These are phyloP conservation scores for silkworm (Bombyx mori) DNA, from an alignment of 1,140 invertebrate genomes.

Conservation along the genomic window DNA sequence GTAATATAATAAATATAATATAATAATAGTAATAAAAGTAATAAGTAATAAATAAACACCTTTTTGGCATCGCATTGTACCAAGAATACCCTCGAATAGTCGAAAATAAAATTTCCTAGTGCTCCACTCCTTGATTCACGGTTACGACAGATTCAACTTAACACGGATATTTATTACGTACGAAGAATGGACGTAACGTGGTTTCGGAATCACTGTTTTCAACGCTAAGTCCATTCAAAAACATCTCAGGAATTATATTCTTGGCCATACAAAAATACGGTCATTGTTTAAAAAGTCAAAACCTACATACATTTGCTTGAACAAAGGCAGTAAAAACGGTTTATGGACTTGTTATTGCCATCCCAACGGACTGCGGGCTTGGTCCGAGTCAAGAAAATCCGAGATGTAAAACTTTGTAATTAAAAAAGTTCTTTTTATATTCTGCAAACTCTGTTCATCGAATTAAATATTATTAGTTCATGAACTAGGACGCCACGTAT, in stretches of 20 bases:
- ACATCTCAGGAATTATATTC: constrained; percentile 45
- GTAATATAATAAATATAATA: too few species aligned
- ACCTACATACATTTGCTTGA: constrained; percentile 66
- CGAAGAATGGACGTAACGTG: constrained; percentile 5
- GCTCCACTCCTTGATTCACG: too few species aligned
- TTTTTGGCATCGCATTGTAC: too few species aligned
- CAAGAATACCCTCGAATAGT: too few species aligned
- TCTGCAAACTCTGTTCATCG: too few species aligned
- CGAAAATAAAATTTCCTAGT: too few species aligned
- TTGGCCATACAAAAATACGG: constrained; percentile 56
- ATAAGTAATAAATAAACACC: too few species aligned
- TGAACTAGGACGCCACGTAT: too few species aligned
- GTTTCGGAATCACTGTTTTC: constrained; percentile 10
- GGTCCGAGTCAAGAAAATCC: constrained; percentile 16
- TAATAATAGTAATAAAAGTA: too few species aligned
- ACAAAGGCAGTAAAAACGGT: constrained; percentile 70
- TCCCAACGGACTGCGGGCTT: constrained; percentile 46
- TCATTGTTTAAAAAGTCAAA: constrained; percentile 69
- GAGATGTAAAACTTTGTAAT: neutral
- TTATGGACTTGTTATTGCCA: constrained; percentile 69
- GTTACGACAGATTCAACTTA: too few species aligned
- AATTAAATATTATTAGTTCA: too few species aligned
- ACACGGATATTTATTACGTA: constrained; percentile 5
- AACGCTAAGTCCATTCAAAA: constrained; percentile 33
- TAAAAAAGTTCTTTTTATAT: too few species aligned